phyloP scores from a whole-genome alignment of 2,888 invertebrate genomes.

The Lutraria lutraria region DNA sequence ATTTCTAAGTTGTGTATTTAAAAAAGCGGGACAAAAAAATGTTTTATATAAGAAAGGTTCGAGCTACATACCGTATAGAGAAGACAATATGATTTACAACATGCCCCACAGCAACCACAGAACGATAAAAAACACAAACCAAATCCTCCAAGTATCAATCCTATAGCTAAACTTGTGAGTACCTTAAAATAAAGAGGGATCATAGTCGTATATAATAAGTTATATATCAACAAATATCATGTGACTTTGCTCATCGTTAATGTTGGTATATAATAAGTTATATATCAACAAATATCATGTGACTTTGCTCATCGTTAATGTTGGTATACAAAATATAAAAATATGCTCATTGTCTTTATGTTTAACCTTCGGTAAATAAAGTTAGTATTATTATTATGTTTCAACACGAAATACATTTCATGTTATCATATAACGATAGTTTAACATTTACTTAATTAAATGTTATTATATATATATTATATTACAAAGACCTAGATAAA shows the following conservation, averaged over 20 bases:
- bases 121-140: slow-evolving; percentile 68
- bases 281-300: background rate
- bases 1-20: no score
- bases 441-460: no score
- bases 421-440: no score
- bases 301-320: background rate
- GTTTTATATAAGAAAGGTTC: no score
- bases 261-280: background rate
- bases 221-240: background rate
- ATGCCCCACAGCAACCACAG: slow-evolving; percentile 76
- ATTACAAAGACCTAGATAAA: no score
- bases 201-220: background rate
- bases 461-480: no score
- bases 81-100: slow-evolving; percentile 68
- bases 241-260: background rate
- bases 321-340: background rate
- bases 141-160: slow-evolving; percentile 73
- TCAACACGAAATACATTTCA: no score
- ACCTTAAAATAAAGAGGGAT: background rate
- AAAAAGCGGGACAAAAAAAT: no score
- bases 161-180: slow-evolving; percentile 66
- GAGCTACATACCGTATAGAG: slow-evolving; percentile 63
- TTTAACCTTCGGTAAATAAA: no score
- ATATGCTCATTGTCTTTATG: no score
- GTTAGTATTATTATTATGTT: no score